Percentiles rank a stretch among this genome's conserved stretches.
These are phyloP conservation scores for Norana najaformis DNA, from an alignment of 2,888 invertebrate genomes.

Conservation along the genomic window DNA sequence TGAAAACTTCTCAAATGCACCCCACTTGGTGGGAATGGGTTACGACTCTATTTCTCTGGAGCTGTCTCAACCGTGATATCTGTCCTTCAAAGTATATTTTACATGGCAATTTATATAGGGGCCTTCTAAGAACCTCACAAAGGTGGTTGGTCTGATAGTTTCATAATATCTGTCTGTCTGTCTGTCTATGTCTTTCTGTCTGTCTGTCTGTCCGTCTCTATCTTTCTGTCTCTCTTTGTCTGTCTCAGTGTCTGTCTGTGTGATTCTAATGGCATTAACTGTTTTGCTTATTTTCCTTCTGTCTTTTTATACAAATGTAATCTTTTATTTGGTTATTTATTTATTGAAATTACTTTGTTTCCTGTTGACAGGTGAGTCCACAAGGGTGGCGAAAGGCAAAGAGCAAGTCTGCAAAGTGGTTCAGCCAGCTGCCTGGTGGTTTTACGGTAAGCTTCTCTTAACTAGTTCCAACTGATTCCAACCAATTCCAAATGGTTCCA, in stretches of 20 bases:
- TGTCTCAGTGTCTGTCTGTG: not conserved
- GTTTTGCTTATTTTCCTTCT: too few species aligned
- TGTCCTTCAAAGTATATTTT: too few species aligned
- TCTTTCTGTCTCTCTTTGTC: not conserved
- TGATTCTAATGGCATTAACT: too few species aligned
- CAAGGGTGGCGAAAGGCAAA: conserved; percentile 38
- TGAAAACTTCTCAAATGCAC: too few species aligned
- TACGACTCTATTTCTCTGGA: too few species aligned
- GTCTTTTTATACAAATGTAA: not conserved
- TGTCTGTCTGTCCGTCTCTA: not conserved
- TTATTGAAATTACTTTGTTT: not conserved
- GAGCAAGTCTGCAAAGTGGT: conserved; percentile 35
- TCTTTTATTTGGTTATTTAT: not conserved
- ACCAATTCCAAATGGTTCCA: not conserved
- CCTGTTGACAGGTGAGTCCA: conserved; percentile 37
- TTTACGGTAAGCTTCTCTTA: conserved; percentile 38
- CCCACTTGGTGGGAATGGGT: too few species aligned
- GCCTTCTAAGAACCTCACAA: too few species aligned
- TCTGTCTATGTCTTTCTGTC: not conserved
- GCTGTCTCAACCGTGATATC: too few species aligned
- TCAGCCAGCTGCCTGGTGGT: conserved; percentile 43
- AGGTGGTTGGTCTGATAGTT: too few species aligned
- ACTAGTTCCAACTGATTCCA: not conserved
- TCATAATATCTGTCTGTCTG: too few species aligned
- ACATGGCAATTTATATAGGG: too few species aligned